A percentile compares a stretch with the other conserved stretches of the same genome.
These are phyloP conservation scores for Etheostoma cragini DNA, from an alignment of 2,113 vertebrate species.

Conservation along the genomic window DNA sequence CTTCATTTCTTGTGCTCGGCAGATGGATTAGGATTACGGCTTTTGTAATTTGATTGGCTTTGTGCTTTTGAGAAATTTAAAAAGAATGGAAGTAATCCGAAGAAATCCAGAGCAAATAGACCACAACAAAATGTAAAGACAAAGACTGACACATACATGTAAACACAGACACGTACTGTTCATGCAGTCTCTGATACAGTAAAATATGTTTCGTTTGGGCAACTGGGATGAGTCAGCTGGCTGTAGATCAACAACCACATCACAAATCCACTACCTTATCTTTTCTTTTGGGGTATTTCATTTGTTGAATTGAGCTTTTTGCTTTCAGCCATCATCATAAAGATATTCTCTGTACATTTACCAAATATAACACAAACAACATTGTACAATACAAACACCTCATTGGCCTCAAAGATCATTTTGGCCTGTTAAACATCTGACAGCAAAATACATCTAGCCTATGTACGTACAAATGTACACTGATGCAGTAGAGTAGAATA, in stretches of 20 bases:
- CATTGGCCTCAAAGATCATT: conserved; percentile 8
- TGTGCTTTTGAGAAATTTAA: conserved; percentile 15
- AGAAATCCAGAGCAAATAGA: conserved; percentile 30
- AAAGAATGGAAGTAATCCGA: conserved; percentile 27
- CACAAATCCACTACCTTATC: neutral
- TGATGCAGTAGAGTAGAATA: conserved; percentile 72
- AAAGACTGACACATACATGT: conserved; percentile 34
- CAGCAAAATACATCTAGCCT: conserved; percentile 62
- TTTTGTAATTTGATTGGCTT: conserved; percentile 13
- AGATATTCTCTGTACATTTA: conserved; percentile 57
- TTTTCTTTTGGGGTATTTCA: neutral
- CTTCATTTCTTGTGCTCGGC: conserved; percentile 6
- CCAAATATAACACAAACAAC: conserved; percentile 58
- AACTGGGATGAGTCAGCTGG: conserved; percentile 7
- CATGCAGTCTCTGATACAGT: conserved; percentile 37
- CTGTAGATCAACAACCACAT: neutral
- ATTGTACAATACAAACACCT: conserved; percentile 63
- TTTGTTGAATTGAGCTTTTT: neutral
- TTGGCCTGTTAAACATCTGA: conserved; percentile 55
- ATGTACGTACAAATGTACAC: conserved; percentile 79
- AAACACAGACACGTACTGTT: conserved; percentile 32
- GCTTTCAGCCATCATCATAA: conserved; percentile 13
- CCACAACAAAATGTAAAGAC: conserved; percentile 49
- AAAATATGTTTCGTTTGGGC: conserved; percentile 15
- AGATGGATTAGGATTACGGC: conserved; percentile 16